These are phyloP conservation scores for Siphamia tubifer DNA, from an alignment of 2,113 vertebrate genomes.

Conservation along the genomic window DNA sequence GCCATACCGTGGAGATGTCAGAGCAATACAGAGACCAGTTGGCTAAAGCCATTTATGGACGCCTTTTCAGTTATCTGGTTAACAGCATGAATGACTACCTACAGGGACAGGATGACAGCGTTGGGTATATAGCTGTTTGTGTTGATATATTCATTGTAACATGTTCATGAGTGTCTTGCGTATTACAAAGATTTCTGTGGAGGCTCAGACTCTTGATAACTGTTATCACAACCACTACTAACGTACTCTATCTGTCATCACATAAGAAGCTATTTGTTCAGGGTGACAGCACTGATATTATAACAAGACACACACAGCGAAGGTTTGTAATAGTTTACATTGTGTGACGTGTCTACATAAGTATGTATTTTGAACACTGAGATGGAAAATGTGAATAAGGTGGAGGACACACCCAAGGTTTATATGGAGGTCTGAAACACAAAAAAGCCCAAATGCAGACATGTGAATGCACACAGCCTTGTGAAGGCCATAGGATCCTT, in stretches of 20 bases:
- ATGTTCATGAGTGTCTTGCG: neutral
- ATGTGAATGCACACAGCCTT: neutral
- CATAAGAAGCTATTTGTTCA: neutral
- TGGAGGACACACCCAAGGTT: constrained; percentile 31
- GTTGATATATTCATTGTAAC: neutral
- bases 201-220: neutral
- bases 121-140: constrained; percentile 81
- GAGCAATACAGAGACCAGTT: constrained; percentile 90
- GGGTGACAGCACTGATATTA: constrained; percentile 11
- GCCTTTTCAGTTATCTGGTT: constrained; percentile 91
- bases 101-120: constrained; percentile 82
- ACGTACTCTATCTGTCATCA: neutral
- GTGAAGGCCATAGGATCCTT: constrained; percentile 44
- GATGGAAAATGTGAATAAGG: constrained; percentile 15
- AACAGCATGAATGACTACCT: constrained; percentile 88
- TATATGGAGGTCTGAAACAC: neutral
- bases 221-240: neutral
- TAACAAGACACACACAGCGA: neutral
- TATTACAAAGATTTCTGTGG: neutral
- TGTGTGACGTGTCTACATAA: constrained; percentile 4
- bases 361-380: constrained; percentile 3
- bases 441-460: neutral
- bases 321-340: constrained; percentile 50
- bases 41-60: constrained; percentile 89
- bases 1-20: constrained; percentile 85